Conservation (phyloP, 1,140 invertebrate species). For the Drosophila arizonae region DNA sequence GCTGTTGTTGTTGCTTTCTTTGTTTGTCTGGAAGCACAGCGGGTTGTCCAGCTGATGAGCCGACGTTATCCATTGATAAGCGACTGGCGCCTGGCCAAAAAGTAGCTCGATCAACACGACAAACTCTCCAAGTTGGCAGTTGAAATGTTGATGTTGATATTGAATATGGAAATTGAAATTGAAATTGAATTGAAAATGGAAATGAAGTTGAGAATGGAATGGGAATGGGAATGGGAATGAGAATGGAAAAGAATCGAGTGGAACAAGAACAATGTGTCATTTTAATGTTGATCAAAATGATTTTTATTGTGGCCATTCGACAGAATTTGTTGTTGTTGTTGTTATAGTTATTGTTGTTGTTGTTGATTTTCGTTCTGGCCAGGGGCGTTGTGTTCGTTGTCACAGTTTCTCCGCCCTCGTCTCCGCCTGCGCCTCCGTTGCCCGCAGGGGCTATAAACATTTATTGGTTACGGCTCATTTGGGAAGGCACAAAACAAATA, state of each 20-base stretch:
- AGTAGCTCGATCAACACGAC: background rate
- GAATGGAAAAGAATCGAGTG: background rate
- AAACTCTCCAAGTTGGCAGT: background rate
- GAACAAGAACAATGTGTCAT: conserved; percentile 66
- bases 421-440: conserved; percentile 1
- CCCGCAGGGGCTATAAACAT: conserved; percentile 63
- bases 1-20: conserved; percentile 14
- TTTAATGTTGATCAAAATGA: conserved; percentile 68
- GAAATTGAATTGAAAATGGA: conserved; percentile 4
- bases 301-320: conserved; percentile 50
- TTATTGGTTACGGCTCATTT: conserved; percentile 76
- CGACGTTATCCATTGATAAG: conserved; percentile 43
- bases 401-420: conserved; percentile 3
- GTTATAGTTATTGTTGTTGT: too few relatives aligned
- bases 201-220: background rate
- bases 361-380: too few relatives aligned
- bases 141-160: background rate
- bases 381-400: conserved; percentile 22
- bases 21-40: conserved; percentile 33
- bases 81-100: conserved; percentile 26
- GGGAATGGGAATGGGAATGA: background rate
- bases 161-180: background rate
- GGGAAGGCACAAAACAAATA: conserved; percentile 57
- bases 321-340: too few relatives aligned
- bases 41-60: conserved; percentile 38